These are phyloP conservation scores for Drosophila planitibia DNA, from an alignment of 2,888 invertebrate species.

Conservation along the genomic window DNA sequence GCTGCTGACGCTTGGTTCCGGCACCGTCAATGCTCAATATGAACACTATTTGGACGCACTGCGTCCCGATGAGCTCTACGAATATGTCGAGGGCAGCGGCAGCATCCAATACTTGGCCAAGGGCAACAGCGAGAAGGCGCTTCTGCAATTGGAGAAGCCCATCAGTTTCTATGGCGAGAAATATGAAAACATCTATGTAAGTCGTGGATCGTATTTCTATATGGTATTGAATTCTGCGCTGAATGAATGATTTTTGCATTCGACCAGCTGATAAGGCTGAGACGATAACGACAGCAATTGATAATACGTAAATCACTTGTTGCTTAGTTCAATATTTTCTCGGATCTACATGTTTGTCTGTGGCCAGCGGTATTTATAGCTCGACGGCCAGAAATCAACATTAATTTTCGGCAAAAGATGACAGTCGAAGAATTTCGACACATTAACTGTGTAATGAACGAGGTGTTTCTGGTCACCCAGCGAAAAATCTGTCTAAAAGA, in stretches of 20 bases:
- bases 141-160: constrained; percentile 86
- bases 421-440: constrained; percentile 48
- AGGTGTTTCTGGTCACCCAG: constrained; percentile 22
- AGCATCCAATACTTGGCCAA: constrained; percentile 72
- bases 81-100: constrained; percentile 64
- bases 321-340: constrained; percentile 33
- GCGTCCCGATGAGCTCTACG: constrained; percentile 79
- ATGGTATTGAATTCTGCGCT: constrained; percentile 43
- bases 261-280: constrained; percentile 32
- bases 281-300: constrained; percentile 30
- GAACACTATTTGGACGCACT: constrained; percentile 80
- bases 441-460: constrained; percentile 37
- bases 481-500: constrained; percentile 10
- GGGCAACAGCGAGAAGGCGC: constrained; percentile 83
- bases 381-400: constrained; percentile 41
- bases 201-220: constrained; percentile 84
- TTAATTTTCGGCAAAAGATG: constrained; percentile 71
- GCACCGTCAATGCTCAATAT: constrained; percentile 68
- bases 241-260: constrained; percentile 61
- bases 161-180: constrained; percentile 92
- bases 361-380: constrained; percentile 62
- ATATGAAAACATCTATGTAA: constrained; percentile 93
- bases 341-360: not conserved
- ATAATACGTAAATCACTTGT: constrained; percentile 42
- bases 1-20: constrained; percentile 45